Evolutionary conservation across 2,888 invertebrate species (phyloP).

Genomic region (Chymomyza procnemis): DNA sequence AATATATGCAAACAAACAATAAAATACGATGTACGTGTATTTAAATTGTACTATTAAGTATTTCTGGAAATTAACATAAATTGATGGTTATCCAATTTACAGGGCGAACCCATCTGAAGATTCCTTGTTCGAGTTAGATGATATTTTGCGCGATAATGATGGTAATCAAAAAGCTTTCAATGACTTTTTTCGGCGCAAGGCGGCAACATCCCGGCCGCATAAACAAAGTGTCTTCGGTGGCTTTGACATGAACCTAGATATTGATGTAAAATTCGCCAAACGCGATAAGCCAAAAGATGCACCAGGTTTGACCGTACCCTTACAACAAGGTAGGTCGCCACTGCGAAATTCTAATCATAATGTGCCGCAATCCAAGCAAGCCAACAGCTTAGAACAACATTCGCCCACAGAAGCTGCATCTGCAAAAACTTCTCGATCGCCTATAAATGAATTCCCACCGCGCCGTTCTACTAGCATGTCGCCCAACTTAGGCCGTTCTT

Average conservation of each 20-base stretch:
- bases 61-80: not conserved
- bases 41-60: not conserved
- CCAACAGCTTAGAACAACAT: not conserved
- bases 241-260: conserved; percentile 35
- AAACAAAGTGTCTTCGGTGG: conserved; percentile 11
- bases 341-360: not conserved
- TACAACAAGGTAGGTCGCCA: not conserved
- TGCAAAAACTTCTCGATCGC: not conserved
- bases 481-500: not conserved
- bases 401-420: not conserved
- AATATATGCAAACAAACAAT: not conserved
- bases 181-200: conserved; percentile 18
- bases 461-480: not conserved
- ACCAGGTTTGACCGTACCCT: not conserved
- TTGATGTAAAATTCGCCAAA: conserved; percentile 31
- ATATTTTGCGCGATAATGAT: conserved; percentile 17
- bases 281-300: not conserved
- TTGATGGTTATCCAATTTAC: not conserved
- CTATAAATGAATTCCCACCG: not conserved
- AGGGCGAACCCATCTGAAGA: not conserved
- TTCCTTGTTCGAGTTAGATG: conserved; percentile 24
- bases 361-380: not conserved
- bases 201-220: conserved; percentile 8
- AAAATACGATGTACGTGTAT: not conserved
- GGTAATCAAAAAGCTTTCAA: conserved; percentile 8